A percentile compares a stretch with the other conserved stretches of the same genome.
These are phyloP conservation scores for Ochropleura leucogaster DNA, from an alignment of 2,888 invertebrate species.

Conservation along the genomic window DNA sequence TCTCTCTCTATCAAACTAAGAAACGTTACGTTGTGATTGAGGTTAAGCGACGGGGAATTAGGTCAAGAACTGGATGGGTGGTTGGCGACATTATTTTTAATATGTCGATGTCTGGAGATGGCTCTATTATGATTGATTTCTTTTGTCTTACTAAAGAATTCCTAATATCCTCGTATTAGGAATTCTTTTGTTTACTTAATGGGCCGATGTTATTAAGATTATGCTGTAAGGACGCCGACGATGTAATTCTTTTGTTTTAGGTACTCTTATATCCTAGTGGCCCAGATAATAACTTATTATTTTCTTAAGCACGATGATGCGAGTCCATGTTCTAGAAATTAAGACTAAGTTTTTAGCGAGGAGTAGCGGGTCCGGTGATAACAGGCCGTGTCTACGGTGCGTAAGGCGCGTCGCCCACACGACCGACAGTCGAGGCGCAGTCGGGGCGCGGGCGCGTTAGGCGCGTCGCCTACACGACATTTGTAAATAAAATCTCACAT, in stretches of 20 bases:
- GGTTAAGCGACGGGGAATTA: conserved; percentile 47
- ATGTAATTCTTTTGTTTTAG: not conserved
- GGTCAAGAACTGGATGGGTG: conserved; percentile 56
- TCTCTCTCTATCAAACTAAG: conserved; percentile 34
- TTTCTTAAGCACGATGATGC: not conserved
- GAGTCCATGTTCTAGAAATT: not conserved
- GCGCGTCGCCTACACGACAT: too few relatives aligned
- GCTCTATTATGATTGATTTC: conserved; percentile 33
- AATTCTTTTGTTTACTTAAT: conserved; percentile 13
- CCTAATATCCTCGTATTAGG: not conserved
- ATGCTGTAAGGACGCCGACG: not conserved
- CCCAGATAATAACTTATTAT: not conserved
- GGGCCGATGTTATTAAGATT: not conserved
- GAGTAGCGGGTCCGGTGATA: too few relatives aligned
- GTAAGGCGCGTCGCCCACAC: too few relatives aligned
- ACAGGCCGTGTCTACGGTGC: too few relatives aligned
- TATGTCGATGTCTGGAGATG: not conserved
- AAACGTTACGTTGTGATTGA: conserved; percentile 21
- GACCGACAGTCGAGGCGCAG: too few relatives aligned
- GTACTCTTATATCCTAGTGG: not conserved
- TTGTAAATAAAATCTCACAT: too few relatives aligned
- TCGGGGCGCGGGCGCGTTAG: too few relatives aligned
- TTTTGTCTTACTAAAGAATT: conserved; percentile 21
- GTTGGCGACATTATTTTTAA: conserved; percentile 26
- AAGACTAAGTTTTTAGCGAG: not conserved